These are phyloP conservation scores for Sitodiplosis mosellana DNA, from an alignment of 1,140 invertebrate genomes.

Conservation along the genomic window DNA sequence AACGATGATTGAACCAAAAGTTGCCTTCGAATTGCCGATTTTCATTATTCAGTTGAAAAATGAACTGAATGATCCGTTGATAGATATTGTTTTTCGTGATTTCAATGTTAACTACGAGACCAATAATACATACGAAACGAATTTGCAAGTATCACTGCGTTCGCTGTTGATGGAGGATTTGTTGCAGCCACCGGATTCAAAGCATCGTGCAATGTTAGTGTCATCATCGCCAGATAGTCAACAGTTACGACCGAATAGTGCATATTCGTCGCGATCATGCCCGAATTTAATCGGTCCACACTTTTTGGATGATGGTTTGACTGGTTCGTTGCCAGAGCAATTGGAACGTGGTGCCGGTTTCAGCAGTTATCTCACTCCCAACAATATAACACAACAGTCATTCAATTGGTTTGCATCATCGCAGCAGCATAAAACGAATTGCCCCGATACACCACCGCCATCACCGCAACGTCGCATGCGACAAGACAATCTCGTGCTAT, in stretches of 20 bases:
- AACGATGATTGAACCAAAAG: constrained; percentile 14
- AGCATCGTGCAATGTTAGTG: constrained; percentile 63
- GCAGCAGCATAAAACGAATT: constrained; percentile 11
- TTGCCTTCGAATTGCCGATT: constrained; percentile 49
- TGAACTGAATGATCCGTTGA: constrained; percentile 31
- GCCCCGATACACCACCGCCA: constrained; percentile 50
- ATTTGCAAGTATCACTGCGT: constrained; percentile 55
- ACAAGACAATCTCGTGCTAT: constrained; percentile 36
- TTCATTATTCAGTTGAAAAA: constrained; percentile 56
- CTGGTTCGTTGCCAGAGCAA: constrained; percentile 45
- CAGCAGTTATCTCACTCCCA: background rate
- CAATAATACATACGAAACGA: constrained; percentile 41
- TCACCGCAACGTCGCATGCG: constrained; percentile 23
- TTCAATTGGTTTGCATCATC: background rate
- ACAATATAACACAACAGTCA: background rate
- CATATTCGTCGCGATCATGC: constrained; percentile 63
- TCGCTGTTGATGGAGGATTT: constrained; percentile 80
- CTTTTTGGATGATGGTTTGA: constrained; percentile 10
- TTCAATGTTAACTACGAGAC: constrained; percentile 58
- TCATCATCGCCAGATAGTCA: constrained; percentile 36
- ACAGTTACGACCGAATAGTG: constrained; percentile 24
- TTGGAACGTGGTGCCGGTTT: constrained; percentile 34
- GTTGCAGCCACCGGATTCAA: constrained; percentile 51
- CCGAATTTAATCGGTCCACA: constrained; percentile 40
- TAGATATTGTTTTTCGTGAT: constrained; percentile 66